Base-by-base conservation (phyloP, 2,888 invertebrate genomes). In the Willowsia nigromaculata region DNA sequence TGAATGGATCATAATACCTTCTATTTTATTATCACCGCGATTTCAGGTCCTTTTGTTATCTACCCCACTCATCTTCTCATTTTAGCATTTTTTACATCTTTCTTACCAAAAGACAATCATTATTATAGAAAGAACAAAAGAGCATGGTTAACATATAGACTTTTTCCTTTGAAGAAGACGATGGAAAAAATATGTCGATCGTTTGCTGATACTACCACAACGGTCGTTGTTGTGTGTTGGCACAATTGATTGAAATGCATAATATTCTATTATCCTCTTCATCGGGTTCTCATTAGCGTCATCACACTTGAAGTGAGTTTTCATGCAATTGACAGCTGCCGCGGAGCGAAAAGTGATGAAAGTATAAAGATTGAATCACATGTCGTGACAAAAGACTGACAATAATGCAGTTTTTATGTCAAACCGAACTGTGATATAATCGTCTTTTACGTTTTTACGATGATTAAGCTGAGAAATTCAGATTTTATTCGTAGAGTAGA, bases 301-400 rank as follows among this genome's bases (percentile, higher is more conserved):
- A 85, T 30, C 43, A 71, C 25, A 47, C 40, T 37, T 68, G 47
- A 56, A 89, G 65, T 76, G 80, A 85, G 50, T 89, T 84, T 84
- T 84, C 89, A 89, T 56, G 89, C 84, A 78, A 78, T 68, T 88
- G 83, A 71, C 83, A 83, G 83, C 68, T 83, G 83, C 53, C 71
- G 81, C 71, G 40, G 43, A 40, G 27, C 9, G n/a, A 33, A 65
- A 30, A 65, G 27, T 59, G 56, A 59, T 59, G 56, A 59, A 71
- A 30, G 22, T 71, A n/a, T n/a, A 0, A 71, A 74, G 74, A 43
- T 74, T 74, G 71, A 65, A 65, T 65, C 62, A 65, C 62, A 5
- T 47, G 83, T 68, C 83, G 83, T 81, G 62, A 62, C 81, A 81
- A 81, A 62, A 71, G 71, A 47, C 59, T 82, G 71, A 74, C 74